Evolutionary conservation across 2,888 invertebrate genomes (phyloP).

Genomic region (Ptychoptera contaminata): DNA sequence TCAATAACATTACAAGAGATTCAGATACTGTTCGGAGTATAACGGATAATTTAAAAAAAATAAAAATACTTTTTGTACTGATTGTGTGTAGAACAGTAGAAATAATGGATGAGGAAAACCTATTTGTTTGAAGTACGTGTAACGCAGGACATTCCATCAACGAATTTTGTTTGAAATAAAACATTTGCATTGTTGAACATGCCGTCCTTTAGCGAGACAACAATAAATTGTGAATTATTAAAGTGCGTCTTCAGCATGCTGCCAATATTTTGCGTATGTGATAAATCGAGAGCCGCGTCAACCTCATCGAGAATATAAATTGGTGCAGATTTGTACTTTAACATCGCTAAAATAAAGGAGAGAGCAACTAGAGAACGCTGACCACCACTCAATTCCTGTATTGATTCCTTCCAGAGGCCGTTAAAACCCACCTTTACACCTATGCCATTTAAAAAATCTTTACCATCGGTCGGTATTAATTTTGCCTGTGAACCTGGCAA

Average conservation of each 20-base stretch:
- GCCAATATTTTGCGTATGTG: conserved; percentile 98
- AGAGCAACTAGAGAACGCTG: conserved; percentile 92
- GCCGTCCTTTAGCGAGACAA: conserved; percentile 96
- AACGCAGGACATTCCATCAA: conserved; percentile 88
- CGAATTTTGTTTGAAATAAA: conserved; percentile 82
- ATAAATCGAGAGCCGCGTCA: conserved; percentile 93
- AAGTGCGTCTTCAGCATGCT: conserved; percentile 85
- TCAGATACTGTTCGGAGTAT: too few relatives aligned
- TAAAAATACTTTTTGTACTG: too few relatives aligned
- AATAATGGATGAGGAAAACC: too few relatives aligned
- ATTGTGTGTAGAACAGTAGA: too few relatives aligned
- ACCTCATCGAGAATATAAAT: conserved; percentile 98
- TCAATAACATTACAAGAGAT: too few relatives aligned
- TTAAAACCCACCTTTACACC: conserved; percentile 89
- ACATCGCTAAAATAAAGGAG: conserved; percentile 88
- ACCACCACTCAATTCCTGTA: conserved; percentile 92
- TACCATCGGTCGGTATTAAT: conserved; percentile 60
- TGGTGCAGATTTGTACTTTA: conserved; percentile 94
- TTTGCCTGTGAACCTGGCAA: conserved; percentile 82
- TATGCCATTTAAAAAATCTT: conserved; percentile 65
- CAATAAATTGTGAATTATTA: conserved; percentile 84
- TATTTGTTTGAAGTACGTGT: conserved; percentile 39
- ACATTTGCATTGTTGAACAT: conserved; percentile 99
- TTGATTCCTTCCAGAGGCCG: conserved; percentile 87
- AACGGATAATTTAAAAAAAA: too few relatives aligned